Base-by-base conservation (phyloP, 2,797 vertebrate genomes). In the Pelodytes ibericus region DNA sequence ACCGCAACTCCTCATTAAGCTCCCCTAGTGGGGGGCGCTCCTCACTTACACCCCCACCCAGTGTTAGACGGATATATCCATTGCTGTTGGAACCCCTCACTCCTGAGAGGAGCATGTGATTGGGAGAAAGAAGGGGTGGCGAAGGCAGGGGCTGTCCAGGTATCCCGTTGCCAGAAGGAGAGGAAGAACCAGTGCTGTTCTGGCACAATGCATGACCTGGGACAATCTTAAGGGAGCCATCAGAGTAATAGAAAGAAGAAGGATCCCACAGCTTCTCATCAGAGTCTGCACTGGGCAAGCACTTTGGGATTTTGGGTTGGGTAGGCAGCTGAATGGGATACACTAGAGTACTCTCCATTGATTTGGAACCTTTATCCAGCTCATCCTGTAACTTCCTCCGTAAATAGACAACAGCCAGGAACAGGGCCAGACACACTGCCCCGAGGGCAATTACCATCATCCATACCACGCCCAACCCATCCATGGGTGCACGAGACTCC, bases 201-300 rank as follows among this genome's bases (percentile, higher is more conserved):
- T 94, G 95, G 79, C 94, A 95, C 25, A 94, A 79, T 44, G 96
- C 96, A 0, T 97, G 96, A 2, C 96, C 96, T 0, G 97, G 97
- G 71, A 99, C 97, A 22, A 99, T 99, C 86, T 99, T 99, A 41
- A 99, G 91, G 0, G 97, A 99, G 49, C 96, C 96, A 0, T 99
- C 97, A 0, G 96, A 97, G 86, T 95, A 98, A 88, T 98, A 98
- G 77, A 96, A 99, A 76, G 95, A 96, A 1, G 95, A 94, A 0
- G 96, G 96, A 81, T 98, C 96, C 97, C 97, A 99, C 70, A 99
- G 96, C 72, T 96, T 95, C 84, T 99, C 97, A 0, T 98, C 97
- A 0, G 90, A 89, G 79, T 94, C 92, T 81, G 95, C 90, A 82
- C 96, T 95, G 16, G 96, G 94, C 1, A 94, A 91, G 5, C 98